These are phyloP conservation scores for Maniola jurtina DNA, from an alignment of 1,140 invertebrate species.

Conservation along the genomic window DNA sequence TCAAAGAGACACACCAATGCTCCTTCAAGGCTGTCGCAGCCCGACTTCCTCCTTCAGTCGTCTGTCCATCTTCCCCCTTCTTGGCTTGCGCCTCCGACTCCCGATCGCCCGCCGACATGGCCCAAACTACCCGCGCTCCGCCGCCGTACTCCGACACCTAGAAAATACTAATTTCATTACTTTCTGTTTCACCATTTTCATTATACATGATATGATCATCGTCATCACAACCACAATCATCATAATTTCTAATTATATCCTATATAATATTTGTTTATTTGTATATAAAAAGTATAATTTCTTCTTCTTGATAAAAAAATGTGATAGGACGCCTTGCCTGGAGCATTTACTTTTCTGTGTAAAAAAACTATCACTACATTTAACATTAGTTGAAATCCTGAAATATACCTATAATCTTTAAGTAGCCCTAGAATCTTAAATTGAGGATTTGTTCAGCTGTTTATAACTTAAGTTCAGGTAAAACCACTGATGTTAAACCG, in stretches of 20 bases:
- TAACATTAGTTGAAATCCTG: no score
- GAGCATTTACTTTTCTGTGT: no score
- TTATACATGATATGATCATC: not conserved
- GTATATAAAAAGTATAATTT: no score
- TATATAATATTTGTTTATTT: no score
- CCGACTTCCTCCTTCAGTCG: slow-evolving; percentile 52
- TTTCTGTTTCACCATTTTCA: not conserved
- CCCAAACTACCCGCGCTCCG: slow-evolving; percentile 66
- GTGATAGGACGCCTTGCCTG: no score
- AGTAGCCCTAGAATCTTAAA: no score
- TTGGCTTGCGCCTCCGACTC: slow-evolving; percentile 68
- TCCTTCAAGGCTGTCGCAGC: slow-evolving; percentile 60
- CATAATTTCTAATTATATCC: no score
- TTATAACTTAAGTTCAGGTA: not conserved
- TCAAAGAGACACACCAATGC: slow-evolving; percentile 63
- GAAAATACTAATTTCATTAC: not conserved
- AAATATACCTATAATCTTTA: no score
- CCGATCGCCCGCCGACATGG: slow-evolving; percentile 69
- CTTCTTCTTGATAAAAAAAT: no score
- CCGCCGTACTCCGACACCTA: slow-evolving; percentile 68
- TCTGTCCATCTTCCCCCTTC: slow-evolving; percentile 60
- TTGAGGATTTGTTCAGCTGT: no score
- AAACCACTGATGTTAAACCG: not conserved
- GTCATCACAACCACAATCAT: no score
- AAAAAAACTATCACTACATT: no score